Percentiles rank a stretch among this genome's conserved stretches.
These are phyloP conservation scores for Lathamus discolor DNA, from an alignment of 2,113 vertebrate genomes.

Conservation along the genomic window DNA sequence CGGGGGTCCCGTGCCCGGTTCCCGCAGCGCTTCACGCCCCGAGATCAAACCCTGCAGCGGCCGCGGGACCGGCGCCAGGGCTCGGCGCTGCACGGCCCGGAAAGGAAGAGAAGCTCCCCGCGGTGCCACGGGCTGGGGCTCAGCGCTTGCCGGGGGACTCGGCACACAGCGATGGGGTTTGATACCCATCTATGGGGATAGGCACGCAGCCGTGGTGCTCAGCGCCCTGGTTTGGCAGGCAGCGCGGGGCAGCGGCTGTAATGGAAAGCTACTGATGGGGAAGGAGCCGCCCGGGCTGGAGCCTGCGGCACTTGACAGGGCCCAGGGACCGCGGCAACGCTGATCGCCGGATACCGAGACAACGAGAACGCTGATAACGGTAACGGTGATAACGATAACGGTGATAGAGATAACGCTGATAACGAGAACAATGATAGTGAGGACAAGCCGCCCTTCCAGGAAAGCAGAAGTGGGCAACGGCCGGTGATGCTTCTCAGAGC, in stretches of 20 bases:
- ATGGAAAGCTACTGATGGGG: background rate
- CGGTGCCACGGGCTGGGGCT: background rate
- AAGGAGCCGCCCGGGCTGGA: background rate
- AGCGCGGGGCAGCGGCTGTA: background rate
- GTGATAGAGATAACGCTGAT: background rate
- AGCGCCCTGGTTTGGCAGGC: too few species aligned
- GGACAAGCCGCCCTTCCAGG: background rate
- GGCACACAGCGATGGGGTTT: fast-evolving
- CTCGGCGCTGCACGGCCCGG: background rate
- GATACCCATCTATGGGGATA: fast-evolving
- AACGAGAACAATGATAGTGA: background rate
- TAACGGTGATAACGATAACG: background rate
- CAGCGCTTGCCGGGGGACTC: background rate
- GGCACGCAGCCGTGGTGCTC: fast-evolving
- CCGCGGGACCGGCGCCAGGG: too few species aligned
- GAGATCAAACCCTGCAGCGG: background rate
- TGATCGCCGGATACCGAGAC: background rate
- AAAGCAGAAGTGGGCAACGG: background rate
- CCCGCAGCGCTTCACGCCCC: background rate
- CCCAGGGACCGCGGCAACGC: background rate
- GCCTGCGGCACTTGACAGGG: background rate
- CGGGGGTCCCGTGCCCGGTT: background rate
- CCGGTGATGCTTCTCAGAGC: background rate
- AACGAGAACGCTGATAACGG: background rate
- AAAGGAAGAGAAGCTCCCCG: background rate